Evolutionary conservation across 2,797 vertebrate species (phyloP), one percentile per base, ranked within the genome.

Genomic region (Coracias cyanogaster): DNA sequence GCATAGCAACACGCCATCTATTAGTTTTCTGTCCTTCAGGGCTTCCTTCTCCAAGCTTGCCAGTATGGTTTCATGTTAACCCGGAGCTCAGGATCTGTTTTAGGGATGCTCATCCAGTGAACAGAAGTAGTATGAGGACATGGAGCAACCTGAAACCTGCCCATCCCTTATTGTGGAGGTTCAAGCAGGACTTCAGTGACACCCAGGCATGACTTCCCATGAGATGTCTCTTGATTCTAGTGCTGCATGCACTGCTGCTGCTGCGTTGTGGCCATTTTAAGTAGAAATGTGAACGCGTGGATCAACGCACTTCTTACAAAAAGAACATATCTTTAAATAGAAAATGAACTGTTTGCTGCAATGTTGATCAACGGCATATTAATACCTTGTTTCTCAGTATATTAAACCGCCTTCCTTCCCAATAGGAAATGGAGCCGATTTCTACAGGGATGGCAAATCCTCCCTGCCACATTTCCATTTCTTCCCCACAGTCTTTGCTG

Each of bases 351-450:
- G 31, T 65, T 88, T 58, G 51, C 82, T 73, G 82, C 39, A 26
- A 9, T 6, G 12, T 83, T 88, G 82, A 93, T 78, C 74, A 37
- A 28, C 15, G 24, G 20, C 90, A 64, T 82, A 35, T 96, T 89
- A 93, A 64, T 89, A 81, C 64, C 55, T 94, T 64, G 62, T 89
- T 96, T 96, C 57, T 70, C 13, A 83, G 55, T 82, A 67, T 55
- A 92, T 94, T 69, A 29, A 97, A 78, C 78, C 91, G 66, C 93
- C 57, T 21, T 78, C 88, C 92, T 96, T 97, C 76, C 87, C 92
- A 91, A 79, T 81, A 95, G 92, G 93, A 95, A 97, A 89, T 90
- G 33, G 95, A 89, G 89, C n/a, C n/a, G 90, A 89, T 96, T 97
- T 95, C 77, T 80, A 85, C 61, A 84, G 60, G 45, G 93, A 77